Conservation (phyloP, 2,113 vertebrate genomes). For the Pao palembangensis region DNA sequence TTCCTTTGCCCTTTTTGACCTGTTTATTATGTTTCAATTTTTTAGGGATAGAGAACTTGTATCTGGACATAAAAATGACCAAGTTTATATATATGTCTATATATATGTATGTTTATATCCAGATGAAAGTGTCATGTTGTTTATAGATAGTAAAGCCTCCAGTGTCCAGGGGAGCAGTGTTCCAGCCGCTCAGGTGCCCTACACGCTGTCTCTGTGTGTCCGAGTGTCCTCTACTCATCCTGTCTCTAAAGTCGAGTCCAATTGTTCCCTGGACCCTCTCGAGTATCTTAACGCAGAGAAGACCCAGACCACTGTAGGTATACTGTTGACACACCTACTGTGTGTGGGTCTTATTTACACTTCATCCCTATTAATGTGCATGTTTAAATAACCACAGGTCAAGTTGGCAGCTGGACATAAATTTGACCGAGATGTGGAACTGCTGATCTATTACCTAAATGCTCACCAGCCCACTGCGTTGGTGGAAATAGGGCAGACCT, state of each 20-base stretch:
- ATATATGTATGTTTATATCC: background rate
- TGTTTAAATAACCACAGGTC: constrained; percentile 57
- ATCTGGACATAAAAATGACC: too few relatives aligned
- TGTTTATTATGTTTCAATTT: too few relatives aligned
- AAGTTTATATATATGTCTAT: too few relatives aligned
- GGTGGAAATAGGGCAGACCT: constrained; percentile 70
- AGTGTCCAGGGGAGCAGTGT: constrained; percentile 48
- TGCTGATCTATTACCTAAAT: constrained; percentile 78
- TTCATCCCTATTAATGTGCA: background rate
- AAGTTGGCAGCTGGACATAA: constrained; percentile 76
- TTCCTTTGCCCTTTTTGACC: too few relatives aligned
- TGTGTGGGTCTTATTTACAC: background rate
- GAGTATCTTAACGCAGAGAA: constrained; percentile 66
- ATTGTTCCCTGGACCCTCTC: constrained; percentile 67
- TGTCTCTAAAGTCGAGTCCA: constrained; percentile 77
- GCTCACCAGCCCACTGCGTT: constrained; percentile 73
- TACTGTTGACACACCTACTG: background rate
- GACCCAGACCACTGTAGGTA: constrained; percentile 76
- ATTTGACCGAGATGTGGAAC: constrained; percentile 78
- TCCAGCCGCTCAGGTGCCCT: constrained; percentile 64
- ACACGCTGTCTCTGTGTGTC: constrained; percentile 71
- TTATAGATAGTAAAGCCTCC: constrained; percentile 44
- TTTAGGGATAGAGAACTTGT: too few relatives aligned
- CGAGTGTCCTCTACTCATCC: constrained; percentile 72
- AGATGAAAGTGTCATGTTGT: background rate